These are phyloP conservation scores for Drosophila robusta DNA, from an alignment of 2,888 invertebrate genomes.

Conservation along the genomic window DNA sequence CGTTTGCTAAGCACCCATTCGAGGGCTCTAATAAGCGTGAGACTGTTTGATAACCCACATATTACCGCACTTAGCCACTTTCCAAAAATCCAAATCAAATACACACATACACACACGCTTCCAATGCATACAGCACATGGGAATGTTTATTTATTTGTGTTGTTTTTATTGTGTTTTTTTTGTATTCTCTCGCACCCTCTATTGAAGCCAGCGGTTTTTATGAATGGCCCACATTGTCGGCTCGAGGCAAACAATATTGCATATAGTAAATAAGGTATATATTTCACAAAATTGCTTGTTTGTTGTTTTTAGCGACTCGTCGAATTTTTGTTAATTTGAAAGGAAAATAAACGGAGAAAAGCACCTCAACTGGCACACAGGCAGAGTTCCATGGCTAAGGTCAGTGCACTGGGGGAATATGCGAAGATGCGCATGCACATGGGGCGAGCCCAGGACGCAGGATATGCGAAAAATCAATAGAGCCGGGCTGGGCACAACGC, in stretches of 20 bases:
- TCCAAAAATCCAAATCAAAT: conserved; percentile 32
- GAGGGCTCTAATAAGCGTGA: conserved; percentile 34
- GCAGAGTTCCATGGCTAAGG: conserved; percentile 49
- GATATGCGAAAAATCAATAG: conserved; percentile 72
- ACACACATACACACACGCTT: conserved; percentile 6
- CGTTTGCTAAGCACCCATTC: not conserved
- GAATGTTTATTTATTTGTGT: conserved; percentile 35
- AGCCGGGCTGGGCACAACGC: conserved; percentile 40
- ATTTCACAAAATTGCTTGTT: conserved; percentile 30
- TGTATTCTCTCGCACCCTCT: not conserved
- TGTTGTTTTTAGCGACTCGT: conserved; percentile 35
- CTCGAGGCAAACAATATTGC: conserved; percentile 21
- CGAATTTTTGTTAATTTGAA: conserved; percentile 59
- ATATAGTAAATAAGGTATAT: not conserved
- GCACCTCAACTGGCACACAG: not conserved
- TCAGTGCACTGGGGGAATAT: conserved; percentile 50
- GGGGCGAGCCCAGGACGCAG: conserved; percentile 28
- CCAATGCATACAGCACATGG: conserved; percentile 7
- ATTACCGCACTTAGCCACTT: conserved; percentile 33
- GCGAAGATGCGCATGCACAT: conserved; percentile 56
- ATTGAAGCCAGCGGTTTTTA: conserved; percentile 37
- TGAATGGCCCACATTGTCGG: conserved; percentile 74
- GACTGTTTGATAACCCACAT: conserved; percentile 41
- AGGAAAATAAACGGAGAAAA: conserved; percentile 42
- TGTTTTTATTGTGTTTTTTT: conserved; percentile 12